Evolutionary conservation across 2,113 vertebrate species (phyloP), one percentile per base, ranked within the genome.

Genomic region (Dicentrarchus labrax): DNA sequence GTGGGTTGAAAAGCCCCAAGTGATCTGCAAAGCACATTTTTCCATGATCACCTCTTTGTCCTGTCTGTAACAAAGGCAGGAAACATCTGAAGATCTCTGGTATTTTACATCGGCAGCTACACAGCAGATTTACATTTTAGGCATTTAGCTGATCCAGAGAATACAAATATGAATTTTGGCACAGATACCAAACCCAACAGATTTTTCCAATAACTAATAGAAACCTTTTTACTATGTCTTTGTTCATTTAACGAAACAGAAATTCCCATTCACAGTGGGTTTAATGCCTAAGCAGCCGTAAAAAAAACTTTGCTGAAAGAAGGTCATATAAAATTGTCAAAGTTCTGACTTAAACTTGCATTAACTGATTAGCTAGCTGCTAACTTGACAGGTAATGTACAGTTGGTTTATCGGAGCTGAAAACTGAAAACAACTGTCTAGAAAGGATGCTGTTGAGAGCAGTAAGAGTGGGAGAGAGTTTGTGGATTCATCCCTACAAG

Each of bases 31-130:
- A 88, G 76, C 77, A 79, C 69, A 87, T 85, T 87, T 91, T 90
- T 90, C 84, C 90, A 80, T 78, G 81, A 89, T 91, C 83, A 72
- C 91, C 61, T 88, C 83, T 85, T 88, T 93, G 90, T 93, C 83
- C 85, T 82, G 60, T 73, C 73, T 45, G 64, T 53, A 90, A 93
- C 94, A 93, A 93, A 92, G 87, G 78, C 90, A 92, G 93, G 94
- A 93, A 93, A 88, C 80, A 64, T 89, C 50, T 83, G 72, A 89
- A 88, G 82, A 91, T 91, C 80, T 80, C 73, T 91, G 84, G 47
- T 72, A 45, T 84, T 82, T 85, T 64, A 80, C 54, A 76, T 70
- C 70, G 76, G 68, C 75, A 69, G 48, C 17, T 50, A n/a, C 22
- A 43, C 57, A 67, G 65, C 36, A 62, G 39, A 39, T 5, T n/a